Evolutionary conservation across 2,888 invertebrate genomes (phyloP).

Genomic region (Trichogramma evanescens): DNA sequence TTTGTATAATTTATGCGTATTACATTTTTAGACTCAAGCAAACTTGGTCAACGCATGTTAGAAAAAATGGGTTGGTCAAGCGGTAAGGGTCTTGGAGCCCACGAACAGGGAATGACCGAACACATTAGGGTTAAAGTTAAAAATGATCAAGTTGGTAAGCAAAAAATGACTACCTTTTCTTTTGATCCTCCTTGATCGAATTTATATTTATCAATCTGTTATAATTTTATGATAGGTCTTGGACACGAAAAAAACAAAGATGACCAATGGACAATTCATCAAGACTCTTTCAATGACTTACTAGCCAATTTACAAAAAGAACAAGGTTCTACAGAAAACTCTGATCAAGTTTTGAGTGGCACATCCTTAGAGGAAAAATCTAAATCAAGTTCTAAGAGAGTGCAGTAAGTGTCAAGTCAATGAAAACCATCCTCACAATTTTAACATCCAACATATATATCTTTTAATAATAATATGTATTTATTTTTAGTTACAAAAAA

Average conservation of each 20-base stretch:
- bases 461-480: no score
- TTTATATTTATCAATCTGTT: no score
- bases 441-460: neutral
- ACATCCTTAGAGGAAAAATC: slow-evolving; percentile 74
- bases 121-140: slow-evolving; percentile 74
- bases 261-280: slow-evolving; percentile 82
- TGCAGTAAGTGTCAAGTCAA: slow-evolving; percentile 54
- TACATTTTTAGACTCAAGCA: slow-evolving; percentile 59
- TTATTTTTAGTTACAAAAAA: slow-evolving; percentile 65
- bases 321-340: slow-evolving; percentile 23
- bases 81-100: slow-evolving; percentile 83
- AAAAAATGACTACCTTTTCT: slow-evolving; percentile 9
- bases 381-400: slow-evolving; percentile 66
- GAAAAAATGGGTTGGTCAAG: slow-evolving; percentile 94
- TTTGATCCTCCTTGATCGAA: neutral
- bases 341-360: slow-evolving; percentile 45
- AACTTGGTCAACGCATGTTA: slow-evolving; percentile 85
- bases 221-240: slow-evolving; percentile 52
- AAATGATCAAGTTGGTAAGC: slow-evolving; percentile 61
- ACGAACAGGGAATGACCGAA: slow-evolving; percentile 74
- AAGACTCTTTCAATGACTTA: slow-evolving; percentile 72
- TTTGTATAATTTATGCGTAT: neutral
- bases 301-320: slow-evolving; percentile 52
- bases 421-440: neutral
- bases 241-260: slow-evolving; percentile 62